Evolutionary conservation across 2,797 vertebrate genomes (phyloP), one percentile per base, ranked within the genome.

Genomic region (Myripristis jacobus): DNA sequence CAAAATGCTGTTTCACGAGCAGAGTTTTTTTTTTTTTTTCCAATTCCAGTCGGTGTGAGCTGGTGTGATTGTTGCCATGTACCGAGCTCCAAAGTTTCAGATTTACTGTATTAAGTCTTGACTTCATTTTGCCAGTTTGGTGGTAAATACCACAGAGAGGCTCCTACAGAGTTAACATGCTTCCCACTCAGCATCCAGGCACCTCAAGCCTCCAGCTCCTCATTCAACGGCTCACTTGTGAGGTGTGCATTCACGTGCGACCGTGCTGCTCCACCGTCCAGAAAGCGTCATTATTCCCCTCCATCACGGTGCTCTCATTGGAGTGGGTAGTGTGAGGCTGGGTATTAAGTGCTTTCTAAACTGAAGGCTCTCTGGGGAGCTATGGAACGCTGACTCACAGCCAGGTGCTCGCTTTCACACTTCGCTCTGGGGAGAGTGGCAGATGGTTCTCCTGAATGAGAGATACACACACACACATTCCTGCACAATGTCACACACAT

Each of bases 311-410:
- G 84, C 80, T 88, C 76, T 74, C 83, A 85, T 71, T 66, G 87
- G 82, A 87, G 87, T 70, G 55, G 59, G 46, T 38, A 76, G 81
- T 76, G 75, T 54, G 81, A 74, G 79, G 84, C 74, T 61, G 76
- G 69, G 79, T 85, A 91, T 91, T 90, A 91, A 92, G 89, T 90
- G 91, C 86, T 88, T 88, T 88, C 83, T 88, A 89, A 89, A 85
- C 78, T 76, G 84, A 89, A 89, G 66, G 77, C 87, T 87, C 89
- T 87, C 86, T 24, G 55, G 88, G 87, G 91, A 87, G 84, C 78
- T 59, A 70, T 81, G 84, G 84, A 83, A 74, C 57, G 80, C 89
- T 91, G 89, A 92, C 85, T 92, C 88, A 87, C 83, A 85, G 90
- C 91, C 90, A 92, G 89, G 89, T 90, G 88, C 87, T 83, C 54